phyloP scores from a whole-genome alignment of 2,888 invertebrate genomes.

The Phymatocera aterrima region DNA sequence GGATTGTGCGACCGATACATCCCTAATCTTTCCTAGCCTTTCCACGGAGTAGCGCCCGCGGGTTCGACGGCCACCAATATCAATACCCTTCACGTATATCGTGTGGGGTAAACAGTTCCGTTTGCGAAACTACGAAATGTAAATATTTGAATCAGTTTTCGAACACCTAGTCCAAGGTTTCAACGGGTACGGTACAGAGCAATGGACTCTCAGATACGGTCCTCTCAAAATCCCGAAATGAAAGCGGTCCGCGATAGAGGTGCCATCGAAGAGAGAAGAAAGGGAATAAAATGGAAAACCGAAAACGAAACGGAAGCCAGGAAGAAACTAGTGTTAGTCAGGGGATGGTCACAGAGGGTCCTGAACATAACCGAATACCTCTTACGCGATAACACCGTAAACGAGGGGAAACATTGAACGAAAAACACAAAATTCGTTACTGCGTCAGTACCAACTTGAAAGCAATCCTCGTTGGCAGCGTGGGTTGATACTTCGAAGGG shows the following conservation, averaged over 20 bases:
- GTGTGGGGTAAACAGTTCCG: background rate
- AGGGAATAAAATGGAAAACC: no score
- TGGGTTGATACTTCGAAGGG: background rate
- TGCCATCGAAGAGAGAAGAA: no score
- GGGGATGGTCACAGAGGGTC: background rate
- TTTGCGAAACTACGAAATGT: conserved; percentile 8
- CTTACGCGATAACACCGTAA: background rate
- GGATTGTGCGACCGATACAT: no score
- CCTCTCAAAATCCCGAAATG: no score
- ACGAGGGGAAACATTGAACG: background rate
- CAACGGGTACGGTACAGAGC: background rate
- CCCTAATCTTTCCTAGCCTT: background rate
- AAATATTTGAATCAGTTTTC: conserved; percentile 18
- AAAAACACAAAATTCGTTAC: background rate
- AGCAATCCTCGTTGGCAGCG: conserved; percentile 8
- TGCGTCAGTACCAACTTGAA: background rate
- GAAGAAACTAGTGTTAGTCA: background rate
- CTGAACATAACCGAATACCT: conserved; percentile 14
- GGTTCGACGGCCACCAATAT: background rate
- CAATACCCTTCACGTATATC: no score
- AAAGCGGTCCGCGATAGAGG: no score
- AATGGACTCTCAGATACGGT: no score
- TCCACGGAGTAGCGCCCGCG: no score
- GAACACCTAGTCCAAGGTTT: background rate
- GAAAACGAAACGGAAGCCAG: no score